These are phyloP conservation scores for Aspidapion aeneum DNA, from an alignment of 2,888 invertebrate species.

Conservation along the genomic window DNA sequence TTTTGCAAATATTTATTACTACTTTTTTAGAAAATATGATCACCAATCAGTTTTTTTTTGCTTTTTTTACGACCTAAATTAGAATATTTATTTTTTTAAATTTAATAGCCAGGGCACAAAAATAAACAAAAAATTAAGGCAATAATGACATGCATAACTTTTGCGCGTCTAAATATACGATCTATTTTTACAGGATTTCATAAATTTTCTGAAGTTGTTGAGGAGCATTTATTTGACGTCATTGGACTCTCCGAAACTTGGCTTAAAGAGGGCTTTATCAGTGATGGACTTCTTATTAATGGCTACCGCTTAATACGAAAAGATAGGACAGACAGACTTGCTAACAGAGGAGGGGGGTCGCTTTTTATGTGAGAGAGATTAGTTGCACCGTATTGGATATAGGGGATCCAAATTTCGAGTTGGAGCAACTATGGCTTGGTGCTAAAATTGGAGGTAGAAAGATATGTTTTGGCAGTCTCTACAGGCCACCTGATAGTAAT, in stretches of 20 bases:
- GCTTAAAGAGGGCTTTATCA: background rate
- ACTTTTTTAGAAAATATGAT: too few species aligned
- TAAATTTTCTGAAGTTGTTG: background rate
- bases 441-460: background rate
- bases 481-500: background rate
- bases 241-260: background rate
- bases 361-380: background rate
- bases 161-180: background rate
- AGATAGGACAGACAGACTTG: background rate
- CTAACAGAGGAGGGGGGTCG: background rate
- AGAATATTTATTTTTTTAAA: too few species aligned
- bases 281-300: background rate
- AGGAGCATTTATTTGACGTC: background rate
- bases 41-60: too few species aligned
- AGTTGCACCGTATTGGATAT: background rate
- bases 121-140: too few species aligned
- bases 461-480: slow-evolving; percentile 2
- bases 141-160: background rate
- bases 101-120: too few species aligned
- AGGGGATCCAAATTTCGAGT: background rate
- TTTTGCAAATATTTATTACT: too few species aligned
- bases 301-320: background rate
- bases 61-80: too few species aligned
- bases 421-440: background rate
- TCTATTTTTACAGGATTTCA: background rate